Conservation (phyloP, 2,888 invertebrate species). For the Choreutis nemorana region DNA sequence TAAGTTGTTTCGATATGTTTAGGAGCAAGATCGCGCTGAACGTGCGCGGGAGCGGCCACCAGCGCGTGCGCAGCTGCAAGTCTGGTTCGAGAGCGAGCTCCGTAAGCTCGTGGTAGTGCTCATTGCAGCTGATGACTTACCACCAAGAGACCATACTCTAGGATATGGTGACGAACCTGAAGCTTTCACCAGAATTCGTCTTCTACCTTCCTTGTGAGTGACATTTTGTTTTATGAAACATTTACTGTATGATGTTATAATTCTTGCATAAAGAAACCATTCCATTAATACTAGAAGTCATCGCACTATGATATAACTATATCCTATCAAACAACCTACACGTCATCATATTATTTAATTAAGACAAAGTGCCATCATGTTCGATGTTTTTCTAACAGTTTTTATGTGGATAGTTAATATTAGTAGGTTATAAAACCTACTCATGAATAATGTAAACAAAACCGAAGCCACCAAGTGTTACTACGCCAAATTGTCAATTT, state of each 20-base stretch:
- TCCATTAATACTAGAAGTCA: too few relatives aligned
- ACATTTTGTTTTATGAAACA: background rate
- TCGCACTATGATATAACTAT: too few relatives aligned
- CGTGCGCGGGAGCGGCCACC: slow-evolving; percentile 72
- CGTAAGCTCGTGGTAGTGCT: slow-evolving; percentile 85
- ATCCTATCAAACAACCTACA: too few relatives aligned
- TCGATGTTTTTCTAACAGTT: too few relatives aligned
- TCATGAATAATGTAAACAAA: too few relatives aligned
- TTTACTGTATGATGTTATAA: background rate
- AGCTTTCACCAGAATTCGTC: slow-evolving; percentile 83
- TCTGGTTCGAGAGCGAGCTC: slow-evolving; percentile 87
- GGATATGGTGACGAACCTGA: slow-evolving; percentile 83
- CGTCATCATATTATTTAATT: too few relatives aligned
- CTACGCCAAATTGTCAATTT: too few relatives aligned
- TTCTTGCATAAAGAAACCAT: too few relatives aligned
- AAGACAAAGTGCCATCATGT: too few relatives aligned
- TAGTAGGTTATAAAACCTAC: too few relatives aligned
- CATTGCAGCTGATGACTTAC: slow-evolving; percentile 85
- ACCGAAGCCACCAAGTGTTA: too few relatives aligned
- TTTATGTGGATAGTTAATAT: too few relatives aligned
- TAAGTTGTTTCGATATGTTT: slow-evolving; percentile 12
- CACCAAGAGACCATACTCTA: slow-evolving; percentile 77
- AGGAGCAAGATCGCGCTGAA: slow-evolving; percentile 57
- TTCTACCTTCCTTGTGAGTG: slow-evolving; percentile 81
- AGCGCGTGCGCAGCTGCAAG: slow-evolving; percentile 86